Evolutionary conservation across 53 echinoderm and acorn worm genomes (phyloP).

Genomic region (Hippasteria phrygiana): DNA sequence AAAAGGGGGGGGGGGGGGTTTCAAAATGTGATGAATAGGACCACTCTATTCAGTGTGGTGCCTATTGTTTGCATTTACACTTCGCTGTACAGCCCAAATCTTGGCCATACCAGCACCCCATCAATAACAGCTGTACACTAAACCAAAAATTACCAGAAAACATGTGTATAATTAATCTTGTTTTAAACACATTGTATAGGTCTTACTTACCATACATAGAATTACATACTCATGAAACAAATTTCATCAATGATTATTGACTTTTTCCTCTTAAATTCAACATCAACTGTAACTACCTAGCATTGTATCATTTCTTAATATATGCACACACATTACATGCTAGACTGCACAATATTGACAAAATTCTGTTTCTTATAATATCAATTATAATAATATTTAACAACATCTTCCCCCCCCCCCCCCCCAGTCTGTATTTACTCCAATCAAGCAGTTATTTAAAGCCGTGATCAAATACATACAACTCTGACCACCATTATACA

Average conservation of each 20-base stretch:
- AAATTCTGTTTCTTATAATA: background rate
- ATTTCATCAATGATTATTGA: background rate
- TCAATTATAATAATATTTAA: constrained; percentile 48
- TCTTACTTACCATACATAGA: background rate
- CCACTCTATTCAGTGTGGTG: no score
- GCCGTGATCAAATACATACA: background rate
- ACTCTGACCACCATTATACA: constrained; percentile 10
- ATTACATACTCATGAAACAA: constrained; percentile 9
- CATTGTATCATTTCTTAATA: constrained; percentile 15
- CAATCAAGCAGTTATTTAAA: no score
- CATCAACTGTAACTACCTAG: constrained; percentile 42
- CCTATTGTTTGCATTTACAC: no score
- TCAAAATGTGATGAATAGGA: no score
- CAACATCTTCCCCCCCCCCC: constrained; percentile 17
- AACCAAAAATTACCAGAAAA: background rate
- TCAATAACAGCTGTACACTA: background rate
- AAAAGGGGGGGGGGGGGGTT: no score
- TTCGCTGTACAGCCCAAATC: no score
- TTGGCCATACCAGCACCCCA: no score
- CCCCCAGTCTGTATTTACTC: no score
- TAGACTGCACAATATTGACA: constrained; percentile 60
- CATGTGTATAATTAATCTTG: background rate
- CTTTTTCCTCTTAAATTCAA: constrained; percentile 13
- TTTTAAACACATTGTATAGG: no score
- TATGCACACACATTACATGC: constrained; percentile 65